These are phyloP conservation scores for Athripsodes cinereus DNA, from an alignment of 2,888 invertebrate genomes.

Conservation along the genomic window DNA sequence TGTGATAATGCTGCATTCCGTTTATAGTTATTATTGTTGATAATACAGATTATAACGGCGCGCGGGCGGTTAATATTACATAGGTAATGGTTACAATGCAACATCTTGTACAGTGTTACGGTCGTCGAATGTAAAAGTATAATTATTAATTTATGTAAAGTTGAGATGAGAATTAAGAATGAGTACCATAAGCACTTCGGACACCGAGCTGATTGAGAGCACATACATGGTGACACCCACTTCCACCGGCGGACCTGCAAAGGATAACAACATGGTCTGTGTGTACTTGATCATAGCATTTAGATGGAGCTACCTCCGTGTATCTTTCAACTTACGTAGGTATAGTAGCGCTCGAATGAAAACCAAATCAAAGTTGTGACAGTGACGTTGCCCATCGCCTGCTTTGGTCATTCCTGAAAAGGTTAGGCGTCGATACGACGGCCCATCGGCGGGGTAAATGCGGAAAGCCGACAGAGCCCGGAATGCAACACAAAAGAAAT, in stretches of 20 bases:
- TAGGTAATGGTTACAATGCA: constrained; percentile 23
- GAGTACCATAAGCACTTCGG: constrained; percentile 95
- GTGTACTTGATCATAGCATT: constrained; percentile 29
- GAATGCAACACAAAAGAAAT: constrained; percentile 12
- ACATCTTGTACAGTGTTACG: constrained; percentile 29
- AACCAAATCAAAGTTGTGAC: constrained; percentile 30
- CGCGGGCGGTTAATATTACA: neutral
- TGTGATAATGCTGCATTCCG: too few species aligned
- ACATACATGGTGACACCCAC: constrained; percentile 98
- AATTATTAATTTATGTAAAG: constrained; percentile 18
- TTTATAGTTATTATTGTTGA: too few species aligned
- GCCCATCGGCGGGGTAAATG: constrained; percentile 34
- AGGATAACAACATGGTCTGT: constrained; percentile 34
- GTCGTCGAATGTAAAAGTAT: constrained; percentile 25
- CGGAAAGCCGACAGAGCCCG: constrained; percentile 31
- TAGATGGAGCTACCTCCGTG: neutral
- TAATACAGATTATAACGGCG: too few species aligned
- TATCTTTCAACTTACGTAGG: neutral
- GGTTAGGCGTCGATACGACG: constrained; percentile 32
- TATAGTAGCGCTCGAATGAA: constrained; percentile 23
- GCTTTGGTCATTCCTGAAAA: constrained; percentile 23
- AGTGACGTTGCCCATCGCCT: constrained; percentile 29
- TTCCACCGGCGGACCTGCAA: constrained; percentile 95
- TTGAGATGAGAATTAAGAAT: constrained; percentile 47
- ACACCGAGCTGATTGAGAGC: constrained; percentile 96